Base-by-base conservation (phyloP, 2,888 invertebrate species). In the Amphimallon solstitiale region DNA sequence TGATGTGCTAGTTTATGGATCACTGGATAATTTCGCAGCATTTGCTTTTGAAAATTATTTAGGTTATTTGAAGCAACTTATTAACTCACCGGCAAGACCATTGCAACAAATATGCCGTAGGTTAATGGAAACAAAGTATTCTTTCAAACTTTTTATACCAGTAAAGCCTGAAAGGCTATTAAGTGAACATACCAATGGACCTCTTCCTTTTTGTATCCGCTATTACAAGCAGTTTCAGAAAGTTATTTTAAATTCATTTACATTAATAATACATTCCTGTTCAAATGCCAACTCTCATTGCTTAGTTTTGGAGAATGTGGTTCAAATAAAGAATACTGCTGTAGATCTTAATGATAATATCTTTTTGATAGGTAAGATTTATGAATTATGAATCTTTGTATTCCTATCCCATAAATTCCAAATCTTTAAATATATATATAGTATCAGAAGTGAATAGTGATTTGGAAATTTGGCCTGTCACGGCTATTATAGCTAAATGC, bases 1-100 rank as follows among this genome's bases (percentile, higher is more conserved):
- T 0, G 65, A 65, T 51, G 65, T 38, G 9, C 21, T 38, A 9
- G 1, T 4, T 6, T 65, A 12, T 34, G 51, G 49, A 10, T 9
- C 17, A 2, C 14, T 65, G 5, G 65, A 65, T 35, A 23, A 62
- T 21, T 54, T 66, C 12, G 43, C 61, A 7, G 21, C 52, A 10
- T 60, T 60, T 46, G 34, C 60, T 1, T 61, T 66, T 52, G 65
- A 66, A 61, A 66, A 66, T 10, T 61, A 45, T 29, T 35, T n/a
- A n/a, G n/a, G n/a, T n/a, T n/a, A n/a, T n/a, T n/a, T n/a, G n/a
- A n/a, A n/a, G n/a, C n/a, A n/a, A 21, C 23, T 59, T 5, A 15
- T 65, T 6, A 65, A 48, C 19, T 59, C 49, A 23, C 40, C 49
- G 1, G 38, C n/a, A 4, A 64, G 52, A 19, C 64, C 64, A 23